Percentiles rank a stretch among this genome's conserved stretches.
Conservation (phyloP, 2,888 invertebrate species). For the Selenia dentaria region DNA sequence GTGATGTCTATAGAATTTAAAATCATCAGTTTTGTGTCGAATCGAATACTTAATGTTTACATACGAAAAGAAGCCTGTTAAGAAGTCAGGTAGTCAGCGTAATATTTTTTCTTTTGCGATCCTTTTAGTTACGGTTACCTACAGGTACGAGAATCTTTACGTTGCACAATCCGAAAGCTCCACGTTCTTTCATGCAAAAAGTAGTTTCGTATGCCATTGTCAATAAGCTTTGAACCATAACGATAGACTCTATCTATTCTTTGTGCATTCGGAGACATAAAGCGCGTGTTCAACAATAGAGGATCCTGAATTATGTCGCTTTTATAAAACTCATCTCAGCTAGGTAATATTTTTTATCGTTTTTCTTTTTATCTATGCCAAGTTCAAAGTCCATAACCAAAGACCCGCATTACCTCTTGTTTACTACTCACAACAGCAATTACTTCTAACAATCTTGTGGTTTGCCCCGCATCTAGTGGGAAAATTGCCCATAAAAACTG, state of each 20-base stretch:
- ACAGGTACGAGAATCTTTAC: slow-evolving; percentile 66
- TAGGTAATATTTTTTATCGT: slow-evolving; percentile 57
- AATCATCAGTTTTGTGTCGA: too few species aligned
- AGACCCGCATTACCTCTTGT: slow-evolving; percentile 69
- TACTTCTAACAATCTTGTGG: slow-evolving; percentile 78
- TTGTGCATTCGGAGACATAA: slow-evolving; percentile 74
- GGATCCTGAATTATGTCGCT: slow-evolving; percentile 69
- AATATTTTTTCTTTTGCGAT: slow-evolving; percentile 36
- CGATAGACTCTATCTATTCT: slow-evolving; percentile 73
- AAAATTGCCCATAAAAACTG: slow-evolving; percentile 74
- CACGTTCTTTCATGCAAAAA: slow-evolving; percentile 70
- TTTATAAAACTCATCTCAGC: slow-evolving; percentile 48
- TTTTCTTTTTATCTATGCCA: slow-evolving; percentile 41
- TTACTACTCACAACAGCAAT: slow-evolving; percentile 61
- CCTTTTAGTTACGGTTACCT: slow-evolving; percentile 74
- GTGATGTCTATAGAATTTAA: too few species aligned
- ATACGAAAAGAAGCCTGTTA: slow-evolving; percentile 15
- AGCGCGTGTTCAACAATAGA: slow-evolving; percentile 64
- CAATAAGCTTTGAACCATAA: slow-evolving; percentile 73
- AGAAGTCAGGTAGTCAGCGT: slow-evolving; percentile 30
- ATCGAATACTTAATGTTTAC: slow-evolving; percentile 23
- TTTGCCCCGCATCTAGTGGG: slow-evolving; percentile 71
- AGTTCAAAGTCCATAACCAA: slow-evolving; percentile 48
- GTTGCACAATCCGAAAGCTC: slow-evolving; percentile 73
- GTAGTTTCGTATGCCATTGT: slow-evolving; percentile 75